Evolutionary conservation across 2,888 invertebrate species (phyloP), one percentile per base, ranked within the genome.

Genomic region (Melieria omissa): DNA sequence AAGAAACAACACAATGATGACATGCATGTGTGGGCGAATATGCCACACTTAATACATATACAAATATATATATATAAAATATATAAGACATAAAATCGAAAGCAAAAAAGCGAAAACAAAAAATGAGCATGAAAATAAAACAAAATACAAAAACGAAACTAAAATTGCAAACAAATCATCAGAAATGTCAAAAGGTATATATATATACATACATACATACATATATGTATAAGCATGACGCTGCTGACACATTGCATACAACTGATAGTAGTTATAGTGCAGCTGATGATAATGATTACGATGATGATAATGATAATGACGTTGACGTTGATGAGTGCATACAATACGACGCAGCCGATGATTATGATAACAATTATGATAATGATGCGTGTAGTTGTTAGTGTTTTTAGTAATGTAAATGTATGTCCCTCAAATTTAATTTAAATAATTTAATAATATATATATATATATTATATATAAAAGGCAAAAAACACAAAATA

Each of bases 381-480:
- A 41, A 60, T 41, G 42, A 64, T 74, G 66, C 78, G 74, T 81
- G 81, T 82, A 82, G 82, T 80, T 82, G 78, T 81, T 82, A 82
- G 82, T 80, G 80, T 82, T 81, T 82, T 79, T 82, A 82, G 82
- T 81, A 62, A 79, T 82, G 81, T 82, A 82, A 82, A 81, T 82
- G 82, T 82, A 82, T 81, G 81, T 82, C 81, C 80, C 82, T 78
- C 79, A 77, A 76, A 77, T 80, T 78, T 82, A 80, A 81, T 81
- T 81, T 81, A 81, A 82, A 80, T 80, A 82, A 81, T 78, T 81
- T 78, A 69, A 44, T 68, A 49, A 29, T 58, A 64, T 61, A 65
- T 57, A 64, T 61, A 65, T 57, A 74, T 45, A 54, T 70, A 63
- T 45, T 60, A 46, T 12, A 72, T 65, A 70, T 42, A 54, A 46